Evolutionary conservation across 2,888 invertebrate species (phyloP).

Genomic region (Eubasilissa splendida): DNA sequence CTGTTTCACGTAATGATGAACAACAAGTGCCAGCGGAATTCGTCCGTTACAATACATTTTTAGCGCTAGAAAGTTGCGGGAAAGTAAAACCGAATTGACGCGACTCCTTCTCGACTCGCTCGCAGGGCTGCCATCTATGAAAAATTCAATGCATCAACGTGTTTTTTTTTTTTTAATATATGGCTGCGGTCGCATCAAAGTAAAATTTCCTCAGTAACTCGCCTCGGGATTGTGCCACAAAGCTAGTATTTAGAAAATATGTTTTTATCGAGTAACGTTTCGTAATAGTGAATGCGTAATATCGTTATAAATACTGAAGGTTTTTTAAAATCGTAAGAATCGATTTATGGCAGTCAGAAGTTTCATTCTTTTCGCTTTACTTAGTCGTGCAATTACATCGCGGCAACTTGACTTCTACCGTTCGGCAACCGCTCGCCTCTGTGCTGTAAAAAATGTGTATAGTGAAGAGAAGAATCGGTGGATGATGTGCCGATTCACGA

Average conservation of each 20-base stretch:
- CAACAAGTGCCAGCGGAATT: conserved; percentile 37
- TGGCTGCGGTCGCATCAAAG: no score
- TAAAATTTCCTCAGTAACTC: no score
- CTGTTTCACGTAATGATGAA: conserved; percentile 22
- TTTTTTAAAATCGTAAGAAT: no score
- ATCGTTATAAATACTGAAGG: no score
- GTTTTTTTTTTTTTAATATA: no score
- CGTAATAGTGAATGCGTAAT: no score
- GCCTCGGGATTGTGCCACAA: no score
- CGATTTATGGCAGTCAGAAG: neutral
- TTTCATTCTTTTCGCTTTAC: neutral
- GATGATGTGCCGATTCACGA: neutral
- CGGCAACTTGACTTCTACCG: conserved; percentile 15
- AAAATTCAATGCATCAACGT: no score
- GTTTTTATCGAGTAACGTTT: no score
- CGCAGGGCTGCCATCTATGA: conserved; percentile 16
- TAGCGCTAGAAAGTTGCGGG: conserved; percentile 47
- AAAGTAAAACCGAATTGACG: conserved; percentile 49
- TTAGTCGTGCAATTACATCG: conserved; percentile 4
- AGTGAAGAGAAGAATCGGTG: conserved; percentile 15
- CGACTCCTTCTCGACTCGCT: conserved; percentile 19
- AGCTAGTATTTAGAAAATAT: no score
- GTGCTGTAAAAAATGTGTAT: conserved; percentile 16
- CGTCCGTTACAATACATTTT: conserved; percentile 39
- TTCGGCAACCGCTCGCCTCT: conserved; percentile 28